Percentiles rank a stretch among this genome's conserved stretches.
Evolutionary conservation across 2,888 invertebrate species (phyloP).

Genomic region (Xylophagus ater): DNA sequence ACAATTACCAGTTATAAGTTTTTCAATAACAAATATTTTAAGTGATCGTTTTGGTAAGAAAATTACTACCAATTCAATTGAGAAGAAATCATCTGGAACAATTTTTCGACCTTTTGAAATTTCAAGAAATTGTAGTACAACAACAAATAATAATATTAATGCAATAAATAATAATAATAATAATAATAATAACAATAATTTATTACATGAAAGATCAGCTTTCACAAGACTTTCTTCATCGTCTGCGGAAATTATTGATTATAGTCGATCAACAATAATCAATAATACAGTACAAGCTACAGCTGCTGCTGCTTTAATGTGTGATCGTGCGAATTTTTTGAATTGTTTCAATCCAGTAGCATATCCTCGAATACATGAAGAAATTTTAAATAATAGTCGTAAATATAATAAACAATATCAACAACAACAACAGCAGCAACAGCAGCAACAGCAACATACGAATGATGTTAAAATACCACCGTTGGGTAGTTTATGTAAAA

Average conservation of each 20-base stretch:
- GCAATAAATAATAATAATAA: too few species aligned
- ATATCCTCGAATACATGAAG: conserved; percentile 38
- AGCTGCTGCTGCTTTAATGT: conserved; percentile 36
- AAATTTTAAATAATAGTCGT: conserved; percentile 30
- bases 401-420: conserved; percentile 21
- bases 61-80: not conserved
- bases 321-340: conserved; percentile 36
- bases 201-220: conserved; percentile 28
- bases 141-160: conserved; percentile 16
- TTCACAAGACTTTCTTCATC: conserved; percentile 29
- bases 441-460: not conserved
- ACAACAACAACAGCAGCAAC: conserved; percentile 1
- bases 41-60: conserved; percentile 35
- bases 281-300: conserved; percentile 24
- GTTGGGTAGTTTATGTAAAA: conserved; percentile 55
- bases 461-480: conserved; percentile 42
- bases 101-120: conserved; percentile 37
- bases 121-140: not conserved
- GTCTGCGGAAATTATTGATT: conserved; percentile 34
- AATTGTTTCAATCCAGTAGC: conserved; percentile 37
- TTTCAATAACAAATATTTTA: conserved; percentile 38
- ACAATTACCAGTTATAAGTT: conserved; percentile 23
- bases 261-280: conserved; percentile 24
- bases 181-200: too few species aligned
- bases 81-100: conserved; percentile 4